Evolutionary conservation across 2,888 invertebrate genomes (phyloP).

Genomic region (Agrochola lychnidis): DNA sequence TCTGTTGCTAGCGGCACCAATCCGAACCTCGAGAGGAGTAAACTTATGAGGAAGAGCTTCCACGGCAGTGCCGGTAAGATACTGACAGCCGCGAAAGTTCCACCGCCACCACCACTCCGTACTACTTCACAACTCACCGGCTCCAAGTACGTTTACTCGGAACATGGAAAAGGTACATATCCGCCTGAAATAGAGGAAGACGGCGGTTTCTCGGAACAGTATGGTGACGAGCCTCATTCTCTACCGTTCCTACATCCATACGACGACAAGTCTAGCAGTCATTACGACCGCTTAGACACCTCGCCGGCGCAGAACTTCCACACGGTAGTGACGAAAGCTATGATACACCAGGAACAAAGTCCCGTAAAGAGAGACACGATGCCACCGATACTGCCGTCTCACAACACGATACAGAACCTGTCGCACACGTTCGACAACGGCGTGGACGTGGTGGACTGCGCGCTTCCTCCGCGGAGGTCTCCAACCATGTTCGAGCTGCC

Average conservation of each 20-base stretch:
- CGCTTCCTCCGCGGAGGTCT: conserved; percentile 82
- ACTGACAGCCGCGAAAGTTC: conserved; percentile 95
- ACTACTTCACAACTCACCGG: conserved; percentile 96
- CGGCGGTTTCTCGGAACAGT: conserved; percentile 88
- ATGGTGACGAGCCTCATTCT: conserved; percentile 91
- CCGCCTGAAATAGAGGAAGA: conserved; percentile 87
- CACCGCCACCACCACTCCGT: conserved; percentile 95
- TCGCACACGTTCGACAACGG: conserved; percentile 86
- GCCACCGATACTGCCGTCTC: conserved; percentile 75
- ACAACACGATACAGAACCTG: conserved; percentile 83
- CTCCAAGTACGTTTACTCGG: conserved; percentile 92
- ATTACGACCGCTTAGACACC: conserved; percentile 84
- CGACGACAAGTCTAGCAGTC: conserved; percentile 83
- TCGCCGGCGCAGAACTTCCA: conserved; percentile 89
- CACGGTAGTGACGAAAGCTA: conserved; percentile 95
- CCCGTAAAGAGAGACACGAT: conserved; percentile 90
- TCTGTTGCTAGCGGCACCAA: conserved; percentile 92
- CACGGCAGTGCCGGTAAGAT: conserved; percentile 96
- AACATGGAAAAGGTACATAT: conserved; percentile 83
- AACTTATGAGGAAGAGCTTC: conserved; percentile 96
- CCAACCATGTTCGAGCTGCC: conserved; percentile 92
- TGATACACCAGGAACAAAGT: conserved; percentile 96
- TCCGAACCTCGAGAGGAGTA: conserved; percentile 96
- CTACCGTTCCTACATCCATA: conserved; percentile 91
- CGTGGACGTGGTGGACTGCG: conserved; percentile 92